Evolutionary conservation across 2,113 vertebrate species (phyloP).

Genomic region (Crotalus viridis): DNA sequence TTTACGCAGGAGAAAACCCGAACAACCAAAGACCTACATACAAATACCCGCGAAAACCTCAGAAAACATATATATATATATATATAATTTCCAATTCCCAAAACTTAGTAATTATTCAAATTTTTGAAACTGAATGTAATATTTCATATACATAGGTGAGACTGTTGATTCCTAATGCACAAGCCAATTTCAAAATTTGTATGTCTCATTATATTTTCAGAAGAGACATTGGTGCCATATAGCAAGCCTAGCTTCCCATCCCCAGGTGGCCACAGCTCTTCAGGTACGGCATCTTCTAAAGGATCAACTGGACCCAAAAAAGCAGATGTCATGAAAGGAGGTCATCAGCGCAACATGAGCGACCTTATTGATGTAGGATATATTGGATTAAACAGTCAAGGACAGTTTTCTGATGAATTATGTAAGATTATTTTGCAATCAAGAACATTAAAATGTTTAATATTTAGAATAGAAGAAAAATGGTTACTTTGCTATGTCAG

Average conservation of each 20-base stretch:
- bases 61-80: no score
- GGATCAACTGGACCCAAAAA: slow-evolving; percentile 95
- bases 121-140: not conserved
- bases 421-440: slow-evolving; percentile 77
- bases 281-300: slow-evolving; percentile 95
- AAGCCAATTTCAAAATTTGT: not conserved
- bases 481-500: slow-evolving; percentile 14
- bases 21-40: no score
- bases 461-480: not conserved
- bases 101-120: not conserved
- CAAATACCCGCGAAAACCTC: no score
- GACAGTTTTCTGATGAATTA: slow-evolving; percentile 95
- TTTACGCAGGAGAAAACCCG: no score
- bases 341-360: slow-evolving; percentile 83
- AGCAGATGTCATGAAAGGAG: slow-evolving; percentile 76
- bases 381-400: slow-evolving; percentile 88
- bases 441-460: not conserved
- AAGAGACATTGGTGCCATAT: slow-evolving; percentile 92
- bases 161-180: not conserved
- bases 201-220: slow-evolving; percentile 66
- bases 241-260: slow-evolving; percentile 96
- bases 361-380: slow-evolving; percentile 89
- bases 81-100: no score
- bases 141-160: not conserved
- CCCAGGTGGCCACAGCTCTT: slow-evolving; percentile 93